Conservation (phyloP, 1,140 invertebrate genomes). For the Ephestia elutella region DNA sequence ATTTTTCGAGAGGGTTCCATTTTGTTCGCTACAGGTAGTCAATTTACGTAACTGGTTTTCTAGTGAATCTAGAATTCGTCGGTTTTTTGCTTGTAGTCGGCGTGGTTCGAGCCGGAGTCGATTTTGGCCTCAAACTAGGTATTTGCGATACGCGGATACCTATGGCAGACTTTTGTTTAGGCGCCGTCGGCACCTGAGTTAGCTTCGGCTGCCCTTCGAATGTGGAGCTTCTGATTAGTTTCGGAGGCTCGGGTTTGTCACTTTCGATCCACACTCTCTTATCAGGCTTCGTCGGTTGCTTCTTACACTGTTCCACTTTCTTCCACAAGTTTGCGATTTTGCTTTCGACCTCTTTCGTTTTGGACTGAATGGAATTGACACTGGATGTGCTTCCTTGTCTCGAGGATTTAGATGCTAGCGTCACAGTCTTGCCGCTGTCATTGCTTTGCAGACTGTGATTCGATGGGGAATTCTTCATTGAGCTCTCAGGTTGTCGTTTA, state of each 20-base stretch:
- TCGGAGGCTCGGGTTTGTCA: conserved; percentile 59
- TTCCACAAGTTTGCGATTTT: conserved; percentile 94
- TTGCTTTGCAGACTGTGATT: conserved; percentile 76
- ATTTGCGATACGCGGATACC: conserved; percentile 65
- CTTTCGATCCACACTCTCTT: conserved; percentile 78
- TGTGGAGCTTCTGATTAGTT: conserved; percentile 80
- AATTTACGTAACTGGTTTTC: conserved; percentile 34
- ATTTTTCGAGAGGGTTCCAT: background rate
- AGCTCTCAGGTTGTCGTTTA: conserved; percentile 37
- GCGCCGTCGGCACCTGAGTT: conserved; percentile 38
- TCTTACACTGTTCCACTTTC: conserved; percentile 84
- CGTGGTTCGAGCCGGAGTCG: conserved; percentile 15
- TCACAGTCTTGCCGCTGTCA: conserved; percentile 67
- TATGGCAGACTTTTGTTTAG: conserved; percentile 68
- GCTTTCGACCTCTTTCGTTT: conserved; percentile 83
- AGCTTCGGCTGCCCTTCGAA: conserved; percentile 78
- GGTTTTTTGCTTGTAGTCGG: conserved; percentile 32
- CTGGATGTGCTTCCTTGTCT: conserved; percentile 77
- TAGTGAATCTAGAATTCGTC: conserved; percentile 36
- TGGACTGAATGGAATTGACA: conserved; percentile 76
- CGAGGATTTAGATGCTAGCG: conserved; percentile 56
- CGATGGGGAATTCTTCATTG: conserved; percentile 69
- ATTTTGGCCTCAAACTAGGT: conserved; percentile 48
- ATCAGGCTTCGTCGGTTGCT: conserved; percentile 76
- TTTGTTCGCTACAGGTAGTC: background rate